These are phyloP conservation scores for Pocota personata DNA, from an alignment of 2,888 invertebrate genomes.

Conservation along the genomic window DNA sequence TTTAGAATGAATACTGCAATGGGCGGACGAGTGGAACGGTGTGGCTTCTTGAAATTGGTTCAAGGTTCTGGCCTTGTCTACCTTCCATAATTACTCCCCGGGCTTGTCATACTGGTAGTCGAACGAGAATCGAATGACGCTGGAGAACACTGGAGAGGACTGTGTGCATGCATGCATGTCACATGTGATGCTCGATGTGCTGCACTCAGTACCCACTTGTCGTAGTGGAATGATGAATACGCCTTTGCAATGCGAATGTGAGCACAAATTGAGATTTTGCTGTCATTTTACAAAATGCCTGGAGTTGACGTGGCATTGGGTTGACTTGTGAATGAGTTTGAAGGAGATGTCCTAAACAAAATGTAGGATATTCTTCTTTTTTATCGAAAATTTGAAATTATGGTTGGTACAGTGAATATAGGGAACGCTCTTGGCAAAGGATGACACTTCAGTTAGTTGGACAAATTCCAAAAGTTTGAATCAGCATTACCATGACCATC, in stretches of 20 bases:
- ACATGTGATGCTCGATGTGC: constrained; percentile 12
- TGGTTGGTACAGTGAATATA: constrained; percentile 1
- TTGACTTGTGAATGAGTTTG: constrained; percentile 42
- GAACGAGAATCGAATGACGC: constrained; percentile 25
- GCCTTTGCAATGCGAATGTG: constrained; percentile 47
- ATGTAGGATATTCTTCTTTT: background rate
- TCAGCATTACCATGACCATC: constrained; percentile 4
- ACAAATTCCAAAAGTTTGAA: constrained; percentile 39
- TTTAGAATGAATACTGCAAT: constrained; percentile 29
- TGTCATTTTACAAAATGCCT: constrained; percentile 18
- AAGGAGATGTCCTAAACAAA: background rate
- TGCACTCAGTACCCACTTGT: constrained; percentile 47
- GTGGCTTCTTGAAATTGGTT: constrained; percentile 62
- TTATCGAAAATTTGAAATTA: background rate
- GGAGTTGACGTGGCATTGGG: constrained; percentile 33
- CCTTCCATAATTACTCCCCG: constrained; percentile 57
- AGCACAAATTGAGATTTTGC: constrained; percentile 50
- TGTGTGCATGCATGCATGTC: constrained; percentile 47
- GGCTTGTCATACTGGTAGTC: constrained; percentile 28
- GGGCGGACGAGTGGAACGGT: constrained; percentile 5
- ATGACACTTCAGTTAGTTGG: constrained; percentile 27
- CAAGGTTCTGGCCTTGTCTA: constrained; percentile 69
- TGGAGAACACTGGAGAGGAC: background rate
- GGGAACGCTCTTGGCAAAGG: constrained; percentile 5
- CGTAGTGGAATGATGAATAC: constrained; percentile 39